Evolutionary conservation across 2,113 vertebrate species (phyloP).

Genomic region (Cygnus atratus): DNA sequence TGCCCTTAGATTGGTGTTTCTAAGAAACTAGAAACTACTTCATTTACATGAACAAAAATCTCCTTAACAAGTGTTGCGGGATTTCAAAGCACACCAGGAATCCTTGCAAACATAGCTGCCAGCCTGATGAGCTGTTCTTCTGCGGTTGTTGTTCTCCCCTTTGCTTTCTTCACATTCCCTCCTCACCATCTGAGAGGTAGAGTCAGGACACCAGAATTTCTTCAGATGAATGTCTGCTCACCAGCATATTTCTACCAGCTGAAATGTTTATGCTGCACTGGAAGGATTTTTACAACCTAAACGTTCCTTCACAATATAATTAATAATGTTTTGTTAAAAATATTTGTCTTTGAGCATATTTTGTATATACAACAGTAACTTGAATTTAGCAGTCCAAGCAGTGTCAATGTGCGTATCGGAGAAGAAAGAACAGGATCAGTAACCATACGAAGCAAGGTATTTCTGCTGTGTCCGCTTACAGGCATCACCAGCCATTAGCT

Average conservation of each 20-base stretch:
- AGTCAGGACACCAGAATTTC: constrained; percentile 4
- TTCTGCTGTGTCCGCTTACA: background rate
- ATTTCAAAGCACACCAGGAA: constrained; percentile 16
- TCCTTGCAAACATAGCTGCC: background rate
- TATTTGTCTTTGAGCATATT: background rate
- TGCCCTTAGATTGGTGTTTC: background rate
- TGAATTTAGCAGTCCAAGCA: background rate
- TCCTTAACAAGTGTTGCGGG: background rate
- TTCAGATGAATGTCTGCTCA: background rate
- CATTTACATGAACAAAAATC: background rate
- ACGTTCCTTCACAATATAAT: background rate
- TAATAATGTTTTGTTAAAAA: background rate
- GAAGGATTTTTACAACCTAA: background rate
- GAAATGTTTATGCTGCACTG: background rate
- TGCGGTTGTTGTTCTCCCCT: background rate
- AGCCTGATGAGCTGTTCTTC: background rate
- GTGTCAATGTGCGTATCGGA: background rate
- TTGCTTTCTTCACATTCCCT: background rate
- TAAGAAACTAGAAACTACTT: background rate
- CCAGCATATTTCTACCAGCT: background rate
- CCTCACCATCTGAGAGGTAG: background rate
- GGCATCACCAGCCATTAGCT: constrained; percentile 15
- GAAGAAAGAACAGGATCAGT: background rate
- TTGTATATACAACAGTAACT: background rate
- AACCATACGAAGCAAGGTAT: background rate